Percentiles rank a stretch among this genome's conserved stretches.
phyloP scores from a whole-genome alignment of 1,140 invertebrate genomes.

The Drosophila varians region DNA sequence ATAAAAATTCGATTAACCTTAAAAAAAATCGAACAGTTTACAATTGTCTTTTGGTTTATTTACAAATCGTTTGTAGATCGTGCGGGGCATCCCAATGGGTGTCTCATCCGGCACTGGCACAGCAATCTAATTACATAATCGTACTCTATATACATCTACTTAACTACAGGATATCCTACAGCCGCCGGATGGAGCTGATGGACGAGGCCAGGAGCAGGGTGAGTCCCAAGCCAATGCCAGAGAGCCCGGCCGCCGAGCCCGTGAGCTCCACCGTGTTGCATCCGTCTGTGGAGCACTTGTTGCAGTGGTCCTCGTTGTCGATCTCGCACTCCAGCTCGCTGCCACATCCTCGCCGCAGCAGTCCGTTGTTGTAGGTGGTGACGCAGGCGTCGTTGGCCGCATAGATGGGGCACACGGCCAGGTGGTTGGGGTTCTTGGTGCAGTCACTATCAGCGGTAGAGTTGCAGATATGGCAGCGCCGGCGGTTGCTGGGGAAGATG shows the following conservation, averaged over 20 bases:
- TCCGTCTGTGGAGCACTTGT: conserved; percentile 56
- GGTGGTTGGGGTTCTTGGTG: conserved; percentile 30
- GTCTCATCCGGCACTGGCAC: neutral
- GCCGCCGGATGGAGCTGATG: conserved; percentile 21
- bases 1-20: no score
- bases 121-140: conserved; percentile 37
- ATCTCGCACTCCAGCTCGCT: conserved; percentile 55
- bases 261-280: conserved; percentile 66
- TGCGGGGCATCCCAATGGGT: neutral
- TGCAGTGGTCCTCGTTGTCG: conserved; percentile 49
- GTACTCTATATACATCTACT: conserved; percentile 65
- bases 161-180: conserved; percentile 30
- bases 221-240: conserved; percentile 49
- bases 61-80: conserved; percentile 41
- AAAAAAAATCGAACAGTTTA: no score
- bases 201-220: conserved; percentile 54
- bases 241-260: conserved; percentile 33
- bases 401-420: conserved; percentile 68
- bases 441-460: conserved; percentile 46
- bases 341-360: conserved; percentile 58
- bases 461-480: conserved; percentile 70
- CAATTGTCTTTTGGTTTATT: conserved; percentile 34
- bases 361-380: conserved; percentile 11
- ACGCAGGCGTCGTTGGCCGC: conserved; percentile 56
- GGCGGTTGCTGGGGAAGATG: conserved; percentile 64